These are phyloP conservation scores for Tychaedon coryphoeus DNA, from an alignment of 2,113 vertebrate species.

Conservation along the genomic window DNA sequence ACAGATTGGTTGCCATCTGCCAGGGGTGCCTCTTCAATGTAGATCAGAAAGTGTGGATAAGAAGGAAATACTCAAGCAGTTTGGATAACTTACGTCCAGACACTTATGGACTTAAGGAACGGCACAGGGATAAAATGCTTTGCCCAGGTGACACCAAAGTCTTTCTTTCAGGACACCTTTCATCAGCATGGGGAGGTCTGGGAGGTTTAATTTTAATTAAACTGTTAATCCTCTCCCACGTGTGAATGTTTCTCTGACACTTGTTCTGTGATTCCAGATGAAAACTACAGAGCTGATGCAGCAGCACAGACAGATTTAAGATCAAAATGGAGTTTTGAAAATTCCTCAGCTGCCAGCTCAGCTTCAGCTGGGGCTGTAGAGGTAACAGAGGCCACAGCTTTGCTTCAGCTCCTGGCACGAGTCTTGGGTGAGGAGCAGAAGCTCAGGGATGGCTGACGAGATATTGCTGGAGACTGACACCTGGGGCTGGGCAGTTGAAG, in stretches of 20 bases:
- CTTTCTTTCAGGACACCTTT: not conserved
- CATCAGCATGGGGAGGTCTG: not conserved
- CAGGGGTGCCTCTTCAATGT: not conserved
- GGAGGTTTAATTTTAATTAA: not conserved
- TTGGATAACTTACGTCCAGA: not conserved
- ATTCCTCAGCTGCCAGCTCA: not conserved
- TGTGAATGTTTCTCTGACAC: not conserved
- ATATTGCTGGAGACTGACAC: not conserved
- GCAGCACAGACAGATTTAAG: not conserved
- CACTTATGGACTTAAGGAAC: rapidly evolving
- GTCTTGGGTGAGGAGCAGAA: not conserved
- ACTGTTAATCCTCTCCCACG: not conserved
- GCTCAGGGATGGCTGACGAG: not conserved
- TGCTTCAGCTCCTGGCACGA: not conserved
- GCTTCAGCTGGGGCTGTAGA: not conserved
- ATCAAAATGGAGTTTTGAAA: not conserved
- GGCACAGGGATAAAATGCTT: not conserved
- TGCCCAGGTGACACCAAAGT: not conserved
- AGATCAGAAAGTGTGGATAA: not conserved
- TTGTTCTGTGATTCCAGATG: not conserved
- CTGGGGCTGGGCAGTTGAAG: not conserved
- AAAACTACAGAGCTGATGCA: rapidly evolving
- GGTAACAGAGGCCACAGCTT: not conserved
- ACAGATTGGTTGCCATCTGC: constrained; percentile 17
- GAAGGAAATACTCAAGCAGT: not conserved